phyloP scores from a whole-genome alignment of 2,113 vertebrate species.

The western clawed frog (Xenopus tropicalis) region DNA sequence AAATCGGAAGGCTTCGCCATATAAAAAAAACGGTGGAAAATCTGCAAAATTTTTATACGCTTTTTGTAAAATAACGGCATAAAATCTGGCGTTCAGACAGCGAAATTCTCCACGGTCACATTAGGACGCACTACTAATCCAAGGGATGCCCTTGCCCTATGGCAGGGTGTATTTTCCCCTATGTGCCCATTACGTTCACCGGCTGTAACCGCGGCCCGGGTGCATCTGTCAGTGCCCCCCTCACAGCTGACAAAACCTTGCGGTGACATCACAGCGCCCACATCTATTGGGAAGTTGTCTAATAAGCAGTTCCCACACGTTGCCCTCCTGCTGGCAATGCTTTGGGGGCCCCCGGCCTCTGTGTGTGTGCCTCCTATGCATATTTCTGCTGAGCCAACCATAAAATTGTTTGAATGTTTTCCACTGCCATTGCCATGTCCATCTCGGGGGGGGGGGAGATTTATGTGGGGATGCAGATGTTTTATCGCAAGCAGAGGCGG shows the following conservation, averaged over 20 bases:
- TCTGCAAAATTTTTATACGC: constrained; percentile 16
- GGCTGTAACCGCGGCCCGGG: constrained; percentile 9
- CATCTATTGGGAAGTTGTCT: not conserved
- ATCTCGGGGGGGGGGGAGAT: constrained; percentile 8
- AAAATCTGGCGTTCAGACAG: no score
- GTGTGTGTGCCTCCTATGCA: no score
- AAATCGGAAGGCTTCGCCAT: no score
- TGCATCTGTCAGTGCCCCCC: constrained; percentile 18
- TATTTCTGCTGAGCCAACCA: not conserved
- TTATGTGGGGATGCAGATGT: constrained; percentile 10
- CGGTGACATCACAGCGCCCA: constrained; percentile 19
- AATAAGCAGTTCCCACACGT: constrained; percentile 28
- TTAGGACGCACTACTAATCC: no score
- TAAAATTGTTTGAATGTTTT: constrained; percentile 23
- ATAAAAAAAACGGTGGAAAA: not conserved
- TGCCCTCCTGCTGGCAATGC: not conserved
- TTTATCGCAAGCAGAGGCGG: not conserved
- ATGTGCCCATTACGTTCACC: constrained; percentile 16
- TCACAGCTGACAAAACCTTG: constrained; percentile 29
- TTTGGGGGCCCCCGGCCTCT: not conserved
- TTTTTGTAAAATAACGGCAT: no score
- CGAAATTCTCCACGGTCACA: no score
- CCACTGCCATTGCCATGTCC: not conserved
- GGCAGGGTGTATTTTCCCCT: not conserved
- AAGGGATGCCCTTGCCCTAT: no score